Evolutionary conservation across 2,113 vertebrate genomes (phyloP).

Genomic region (Pseudopipra pipra): DNA sequence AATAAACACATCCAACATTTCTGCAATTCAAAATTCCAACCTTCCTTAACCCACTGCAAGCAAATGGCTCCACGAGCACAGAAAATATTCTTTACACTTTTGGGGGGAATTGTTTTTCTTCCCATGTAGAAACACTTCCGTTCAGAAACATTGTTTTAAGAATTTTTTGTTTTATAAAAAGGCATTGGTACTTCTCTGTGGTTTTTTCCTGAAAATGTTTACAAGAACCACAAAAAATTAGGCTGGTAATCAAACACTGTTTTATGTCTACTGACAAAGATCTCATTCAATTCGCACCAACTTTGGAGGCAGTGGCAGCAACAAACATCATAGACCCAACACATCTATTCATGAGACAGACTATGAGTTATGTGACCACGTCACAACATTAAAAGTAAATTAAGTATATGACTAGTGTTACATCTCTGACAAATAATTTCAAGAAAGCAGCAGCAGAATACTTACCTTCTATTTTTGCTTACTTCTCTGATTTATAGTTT

Average conservation of each 20-base stretch:
- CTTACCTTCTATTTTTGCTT: neutral
- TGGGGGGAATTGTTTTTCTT: neutral
- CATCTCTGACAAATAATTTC: neutral
- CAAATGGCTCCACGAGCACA: neutral
- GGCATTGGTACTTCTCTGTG: neutral
- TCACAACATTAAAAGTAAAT: neutral
- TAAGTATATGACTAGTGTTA: neutral
- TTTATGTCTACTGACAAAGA: neutral
- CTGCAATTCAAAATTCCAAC: neutral
- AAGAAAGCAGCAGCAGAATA: neutral
- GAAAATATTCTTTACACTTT: neutral
- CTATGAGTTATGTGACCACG: neutral
- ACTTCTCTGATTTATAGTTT: neutral
- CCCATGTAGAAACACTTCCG: neutral
- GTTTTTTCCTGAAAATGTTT: neutral
- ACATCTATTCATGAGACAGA: neutral
- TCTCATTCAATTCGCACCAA: neutral
- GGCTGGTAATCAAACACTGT: neutral
- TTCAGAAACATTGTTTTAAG: neutral
- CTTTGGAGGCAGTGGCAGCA: neutral
- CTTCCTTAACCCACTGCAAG: neutral
- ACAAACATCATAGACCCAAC: neutral
- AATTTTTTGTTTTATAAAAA: neutral
- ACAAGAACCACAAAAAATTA: neutral
- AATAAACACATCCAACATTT: neutral